phyloP scores from a whole-genome alignment of 2,113 vertebrate genomes.

The Falcunculus frontatus region DNA sequence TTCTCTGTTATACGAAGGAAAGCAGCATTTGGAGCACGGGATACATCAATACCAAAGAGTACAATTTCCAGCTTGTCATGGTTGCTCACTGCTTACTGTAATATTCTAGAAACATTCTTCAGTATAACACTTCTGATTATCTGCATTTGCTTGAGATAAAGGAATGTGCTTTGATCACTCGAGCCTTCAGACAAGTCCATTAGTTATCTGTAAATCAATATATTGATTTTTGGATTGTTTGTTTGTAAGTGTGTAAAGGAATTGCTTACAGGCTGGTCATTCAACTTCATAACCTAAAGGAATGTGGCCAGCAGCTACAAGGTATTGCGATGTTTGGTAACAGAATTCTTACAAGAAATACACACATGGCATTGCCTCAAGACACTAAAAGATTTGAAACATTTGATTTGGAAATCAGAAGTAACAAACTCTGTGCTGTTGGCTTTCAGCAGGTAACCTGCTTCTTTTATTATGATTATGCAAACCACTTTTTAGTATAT shows the following conservation, averaged over 20 bases:
- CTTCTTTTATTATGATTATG: not conserved
- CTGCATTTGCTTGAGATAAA: not conserved
- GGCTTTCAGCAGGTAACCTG: not conserved
- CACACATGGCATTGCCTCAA: not conserved
- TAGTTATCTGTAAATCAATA: conserved; percentile 28
- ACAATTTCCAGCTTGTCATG: not conserved
- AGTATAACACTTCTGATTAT: not conserved
- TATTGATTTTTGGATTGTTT: conserved; percentile 37
- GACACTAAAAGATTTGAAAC: not conserved
- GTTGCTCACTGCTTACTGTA: not conserved
- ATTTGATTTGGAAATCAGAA: not conserved
- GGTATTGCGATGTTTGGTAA: not conserved
- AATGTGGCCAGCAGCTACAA: not conserved
- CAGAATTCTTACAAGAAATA: not conserved
- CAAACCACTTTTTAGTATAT: not conserved
- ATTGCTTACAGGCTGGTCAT: not conserved
- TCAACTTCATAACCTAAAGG: not conserved
- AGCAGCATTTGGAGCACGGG: not conserved
- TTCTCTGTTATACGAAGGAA: not conserved
- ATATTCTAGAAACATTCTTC: not conserved
- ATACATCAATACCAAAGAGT: not conserved
- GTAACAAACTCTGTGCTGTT: not conserved
- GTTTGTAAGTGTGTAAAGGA: not conserved
- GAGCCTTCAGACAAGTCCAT: not conserved
- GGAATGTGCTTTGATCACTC: not conserved